These are phyloP conservation scores for Chaitophorus viminalis DNA, from an alignment of 2,888 invertebrate species.

Conservation along the genomic window DNA sequence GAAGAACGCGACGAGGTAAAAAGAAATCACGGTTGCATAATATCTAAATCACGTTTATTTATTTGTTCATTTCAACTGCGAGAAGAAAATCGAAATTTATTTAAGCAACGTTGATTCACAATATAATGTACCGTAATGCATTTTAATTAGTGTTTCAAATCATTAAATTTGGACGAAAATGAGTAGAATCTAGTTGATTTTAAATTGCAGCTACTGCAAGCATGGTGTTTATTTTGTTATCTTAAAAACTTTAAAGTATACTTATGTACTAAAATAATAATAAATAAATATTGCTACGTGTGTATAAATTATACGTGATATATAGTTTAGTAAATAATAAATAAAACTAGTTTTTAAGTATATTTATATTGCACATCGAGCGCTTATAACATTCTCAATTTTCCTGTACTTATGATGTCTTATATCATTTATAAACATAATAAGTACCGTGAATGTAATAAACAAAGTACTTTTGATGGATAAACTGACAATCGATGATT, in stretches of 20 bases:
- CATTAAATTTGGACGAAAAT: not conserved
- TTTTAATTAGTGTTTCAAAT: not conserved
- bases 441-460: no score
- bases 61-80: no score
- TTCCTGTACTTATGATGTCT: not conserved
- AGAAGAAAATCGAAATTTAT: not conserved
- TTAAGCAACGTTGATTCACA: not conserved
- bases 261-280: not conserved
- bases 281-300: not conserved
- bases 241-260: not conserved
- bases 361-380: not conserved
- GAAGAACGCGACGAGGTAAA: not conserved
- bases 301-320: not conserved
- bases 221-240: not conserved
- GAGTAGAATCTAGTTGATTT: not conserved
- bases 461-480: no score
- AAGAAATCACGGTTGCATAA: not conserved
- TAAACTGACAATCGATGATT: no score
- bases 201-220: not conserved
- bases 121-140: not conserved
- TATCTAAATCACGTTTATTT: not conserved
- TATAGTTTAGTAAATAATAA: no score
- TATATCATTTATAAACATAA: no score
- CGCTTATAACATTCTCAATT: not conserved
- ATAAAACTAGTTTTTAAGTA: no score